Conservation (phyloP, 2,888 invertebrate species). For the Bembecia ichneumoniformis region DNA sequence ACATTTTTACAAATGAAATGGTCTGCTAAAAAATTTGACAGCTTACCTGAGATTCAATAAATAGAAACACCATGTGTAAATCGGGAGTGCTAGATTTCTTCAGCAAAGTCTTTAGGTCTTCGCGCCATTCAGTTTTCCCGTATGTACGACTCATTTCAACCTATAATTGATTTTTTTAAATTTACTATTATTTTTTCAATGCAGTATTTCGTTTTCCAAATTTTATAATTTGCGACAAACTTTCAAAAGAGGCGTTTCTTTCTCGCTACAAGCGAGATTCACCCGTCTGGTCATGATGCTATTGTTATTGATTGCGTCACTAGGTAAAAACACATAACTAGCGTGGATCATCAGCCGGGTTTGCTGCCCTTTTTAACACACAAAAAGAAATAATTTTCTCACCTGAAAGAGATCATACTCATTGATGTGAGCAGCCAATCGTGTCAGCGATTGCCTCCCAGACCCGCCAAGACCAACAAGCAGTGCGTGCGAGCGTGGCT, state of each 20-base stretch:
- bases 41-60: conserved; percentile 87
- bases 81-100: conserved; percentile 87
- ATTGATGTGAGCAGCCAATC: conserved; percentile 92
- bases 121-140: conserved; percentile 88
- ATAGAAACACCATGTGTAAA: conserved; percentile 89
- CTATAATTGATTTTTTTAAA: conserved; percentile 38
- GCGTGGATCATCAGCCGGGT: neutral
- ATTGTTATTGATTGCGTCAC: no score
- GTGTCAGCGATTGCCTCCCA: conserved; percentile 91
- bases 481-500: conserved; percentile 91
- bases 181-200: no score
- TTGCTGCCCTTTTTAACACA: neutral
- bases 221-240: no score
- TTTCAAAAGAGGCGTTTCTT: no score
- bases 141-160: conserved; percentile 93
- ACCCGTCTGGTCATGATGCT: neutral
- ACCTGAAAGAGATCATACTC: conserved; percentile 89
- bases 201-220: no score
- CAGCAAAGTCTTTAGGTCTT: conserved; percentile 88
- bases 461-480: conserved; percentile 95
- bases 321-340: no score
- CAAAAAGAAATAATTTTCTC: neutral
- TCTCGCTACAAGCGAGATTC: no score
- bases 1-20: neutral
- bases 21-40: neutral